phyloP scores from a whole-genome alignment of 2,113 vertebrate genomes.

The Microtus ochrogaster region DNA sequence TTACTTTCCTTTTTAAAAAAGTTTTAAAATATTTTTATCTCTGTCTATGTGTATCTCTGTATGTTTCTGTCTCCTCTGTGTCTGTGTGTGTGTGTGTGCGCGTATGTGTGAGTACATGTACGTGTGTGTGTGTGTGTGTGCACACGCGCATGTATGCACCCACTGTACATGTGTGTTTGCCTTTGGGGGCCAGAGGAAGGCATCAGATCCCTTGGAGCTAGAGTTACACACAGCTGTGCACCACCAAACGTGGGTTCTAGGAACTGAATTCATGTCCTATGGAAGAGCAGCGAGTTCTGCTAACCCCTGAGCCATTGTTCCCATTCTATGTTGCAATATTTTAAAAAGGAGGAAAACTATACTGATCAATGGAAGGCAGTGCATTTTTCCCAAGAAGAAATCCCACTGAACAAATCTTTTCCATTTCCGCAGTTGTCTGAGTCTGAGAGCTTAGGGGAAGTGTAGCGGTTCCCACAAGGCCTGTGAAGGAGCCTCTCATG shows the following conservation, averaged over 20 bases:
- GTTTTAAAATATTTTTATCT: too few species aligned
- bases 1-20: background rate
- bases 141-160: accelerated
- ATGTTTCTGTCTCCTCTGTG: too few species aligned
- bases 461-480: background rate
- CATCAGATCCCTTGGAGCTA: background rate
- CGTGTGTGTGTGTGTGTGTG: background rate
- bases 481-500: background rate
- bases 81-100: background rate
- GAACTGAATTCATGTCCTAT: background rate
- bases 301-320: background rate
- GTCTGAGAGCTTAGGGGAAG: background rate
- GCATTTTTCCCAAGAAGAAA: background rate
- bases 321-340: background rate
- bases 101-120: too few species aligned
- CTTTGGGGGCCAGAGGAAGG: background rate
- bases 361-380: background rate
- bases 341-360: background rate
- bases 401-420: background rate
- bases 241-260: background rate
- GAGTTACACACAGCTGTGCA: background rate
- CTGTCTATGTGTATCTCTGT: too few species aligned
- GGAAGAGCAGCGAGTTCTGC: background rate
- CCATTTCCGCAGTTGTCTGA: background rate
- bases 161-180: background rate